These are phyloP conservation scores for Tringa solitaria DNA, from an alignment of 2,113 vertebrate genomes.

Conservation along the genomic window DNA sequence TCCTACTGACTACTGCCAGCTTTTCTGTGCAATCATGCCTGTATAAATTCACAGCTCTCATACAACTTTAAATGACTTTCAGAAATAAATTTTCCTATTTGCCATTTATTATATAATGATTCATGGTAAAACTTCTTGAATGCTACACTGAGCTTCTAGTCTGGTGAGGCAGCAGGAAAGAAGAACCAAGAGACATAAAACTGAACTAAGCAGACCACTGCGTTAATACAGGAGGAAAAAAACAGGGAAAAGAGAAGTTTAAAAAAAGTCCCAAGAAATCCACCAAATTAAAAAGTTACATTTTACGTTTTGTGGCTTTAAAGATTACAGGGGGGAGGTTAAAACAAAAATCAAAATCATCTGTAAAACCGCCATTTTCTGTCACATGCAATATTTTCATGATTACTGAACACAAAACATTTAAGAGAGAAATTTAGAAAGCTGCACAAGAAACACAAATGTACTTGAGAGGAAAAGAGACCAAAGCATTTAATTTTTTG, in stretches of 20 bases:
- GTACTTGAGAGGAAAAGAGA: background rate
- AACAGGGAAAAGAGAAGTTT: background rate
- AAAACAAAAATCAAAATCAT: slow-evolving; percentile 8
- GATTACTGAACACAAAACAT: background rate
- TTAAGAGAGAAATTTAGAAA: slow-evolving; percentile 1
- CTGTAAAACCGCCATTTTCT: background rate
- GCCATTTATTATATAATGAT: slow-evolving; percentile 13
- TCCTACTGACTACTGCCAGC: slow-evolving; percentile 54
- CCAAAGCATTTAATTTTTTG: background rate
- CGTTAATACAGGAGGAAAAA: background rate
- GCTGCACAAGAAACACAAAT: background rate
- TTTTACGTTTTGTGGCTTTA: background rate
- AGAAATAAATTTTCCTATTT: slow-evolving; percentile 5
- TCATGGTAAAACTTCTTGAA: background rate
- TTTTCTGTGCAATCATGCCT: slow-evolving; percentile 4
- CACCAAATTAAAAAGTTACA: background rate
- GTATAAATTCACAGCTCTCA: slow-evolving; percentile 5
- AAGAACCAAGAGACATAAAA: background rate
- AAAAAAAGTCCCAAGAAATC: background rate
- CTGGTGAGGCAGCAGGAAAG: background rate
- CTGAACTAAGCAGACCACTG: background rate
- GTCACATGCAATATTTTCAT: background rate
- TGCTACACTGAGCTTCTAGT: background rate
- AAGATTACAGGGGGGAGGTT: background rate
- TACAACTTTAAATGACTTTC: slow-evolving; percentile 17